Base-by-base conservation (phyloP, 2,888 invertebrate genomes). In the Apantesis nais region DNA sequence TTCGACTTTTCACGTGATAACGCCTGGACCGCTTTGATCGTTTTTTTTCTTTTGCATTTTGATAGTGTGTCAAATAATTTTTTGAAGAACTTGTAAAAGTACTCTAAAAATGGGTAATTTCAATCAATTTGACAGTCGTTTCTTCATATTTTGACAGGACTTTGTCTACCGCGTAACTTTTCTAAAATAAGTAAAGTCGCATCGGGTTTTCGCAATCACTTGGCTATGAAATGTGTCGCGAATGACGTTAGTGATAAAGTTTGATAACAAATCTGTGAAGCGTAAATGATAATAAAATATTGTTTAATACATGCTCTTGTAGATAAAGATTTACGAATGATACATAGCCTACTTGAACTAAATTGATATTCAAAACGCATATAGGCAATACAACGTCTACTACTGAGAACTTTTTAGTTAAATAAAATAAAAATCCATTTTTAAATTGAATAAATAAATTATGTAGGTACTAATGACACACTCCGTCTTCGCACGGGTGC, bases 131-230 rank as follows among this genome's bases (percentile, higher is more conserved):
- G 12, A 22, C 1, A 25, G n/a, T 55, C 3, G 12, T 11, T 55
- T 55, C 52, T 52, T 52, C 0, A 22, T 11, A 11, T 22, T 52
- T n/a, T 55, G 52, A 25, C n/a, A 55, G 52, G 11, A 11, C 52
- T n/a, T n/a, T 11, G 52, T 55, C 25, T 55, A 12, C 22, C 52
- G 25, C 11, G 4, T 55, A 0, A 55, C 9, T 8, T 68, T 62
- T 41, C 66, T 34, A 34, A 77, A 71, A 71, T 74, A 75, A 70
- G 48, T 70, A 55, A 37, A 37, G 48, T 31, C 58, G 41, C 60
- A 61, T 65, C 37, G 39, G 25, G 41, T 16, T 41, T 37, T 61
- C 64, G 60, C 25, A 67, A 39, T 9, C 41, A 29, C 68, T 25
- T 55, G 41, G 62, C 41, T 60, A 62, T 68, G 72, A 52, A 61